Base-by-base conservation (phyloP, 2,888 invertebrate genomes). In the Sarcophaga subvicina region DNA sequence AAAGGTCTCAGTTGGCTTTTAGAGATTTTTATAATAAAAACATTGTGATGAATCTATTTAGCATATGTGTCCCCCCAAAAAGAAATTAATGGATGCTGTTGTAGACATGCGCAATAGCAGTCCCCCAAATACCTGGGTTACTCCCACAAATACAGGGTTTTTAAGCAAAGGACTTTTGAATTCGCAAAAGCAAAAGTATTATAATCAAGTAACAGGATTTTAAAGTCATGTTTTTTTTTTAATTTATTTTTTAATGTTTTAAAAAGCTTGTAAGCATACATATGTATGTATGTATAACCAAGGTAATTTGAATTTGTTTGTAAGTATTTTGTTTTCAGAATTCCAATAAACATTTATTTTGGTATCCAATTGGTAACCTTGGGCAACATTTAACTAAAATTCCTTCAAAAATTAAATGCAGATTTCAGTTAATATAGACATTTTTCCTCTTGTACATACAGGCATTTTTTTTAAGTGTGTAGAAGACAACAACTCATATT, bases 341-440 rank as follows among this genome's bases (percentile, higher is more conserved):
- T 87, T 87, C 81, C 81, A 84, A 76, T 70, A 84, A 79, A 84
- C 81, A 27, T 22, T 25, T n/a, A 64, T 59, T 63, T n/a, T 14
- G 20, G 25, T 54, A 20, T 75, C 14, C 66, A 37, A 67, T 27
- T 83, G 81, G 87, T 87, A 84, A 81, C 79, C 84, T 79, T 75
- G 64, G 81, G 81, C 84, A 87, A 87, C 87, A 87, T 87, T 76
- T 76, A 20, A 60, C 27, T 67, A 22, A 84, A 84, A 87, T 84
- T 80, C 80, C 84, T 80, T 54, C 67, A 62, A 76, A 37, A 80
- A 49, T 49, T 47, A 54, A 54, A 54, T 54, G 1, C 54, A 14
- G 12, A 14, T 54, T 54, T 54, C 54, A 14, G 54, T 54, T 54
- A 54, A 17, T 54, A 14, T 14, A 54, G 54, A 54, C 0, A 17